Percentiles rank a stretch among this genome's conserved stretches.
Conservation (phyloP, 2,797 vertebrate genomes). For the Parauchenoglanis ngamensis region DNA sequence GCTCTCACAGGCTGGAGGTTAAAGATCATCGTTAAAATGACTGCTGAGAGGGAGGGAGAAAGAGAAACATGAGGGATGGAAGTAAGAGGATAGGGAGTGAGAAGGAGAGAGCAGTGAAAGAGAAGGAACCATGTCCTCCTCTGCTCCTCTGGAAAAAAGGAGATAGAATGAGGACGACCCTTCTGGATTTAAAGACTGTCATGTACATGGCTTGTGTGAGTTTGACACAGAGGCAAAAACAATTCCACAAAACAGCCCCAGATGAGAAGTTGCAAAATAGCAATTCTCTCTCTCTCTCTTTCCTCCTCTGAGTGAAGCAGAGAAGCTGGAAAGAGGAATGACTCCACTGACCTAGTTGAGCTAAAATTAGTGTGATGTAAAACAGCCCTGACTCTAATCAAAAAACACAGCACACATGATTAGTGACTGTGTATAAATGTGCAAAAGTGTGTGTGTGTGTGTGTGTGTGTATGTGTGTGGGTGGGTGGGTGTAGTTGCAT, state of each 20-base stretch:
- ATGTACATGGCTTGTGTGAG: constrained; percentile 48
- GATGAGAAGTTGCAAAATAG: constrained; percentile 54
- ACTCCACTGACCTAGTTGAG: constrained; percentile 59
- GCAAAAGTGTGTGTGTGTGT: background rate
- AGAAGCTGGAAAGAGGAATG: constrained; percentile 31
- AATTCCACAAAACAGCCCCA: constrained; percentile 52
- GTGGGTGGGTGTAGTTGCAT: background rate
- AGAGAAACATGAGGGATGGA: constrained; percentile 34
- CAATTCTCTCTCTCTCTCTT: constrained; percentile 16
- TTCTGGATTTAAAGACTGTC: constrained; percentile 52
- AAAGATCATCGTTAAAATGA: constrained; percentile 58
- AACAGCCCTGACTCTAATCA: constrained; percentile 45
- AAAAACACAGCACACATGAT: constrained; percentile 16
- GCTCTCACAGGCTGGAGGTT: constrained; percentile 52
- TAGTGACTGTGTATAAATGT: constrained; percentile 25
- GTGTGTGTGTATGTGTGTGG: constrained; percentile 22
- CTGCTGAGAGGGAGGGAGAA: constrained; percentile 46
- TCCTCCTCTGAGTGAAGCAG: constrained; percentile 5
- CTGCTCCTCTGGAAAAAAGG: constrained; percentile 2
- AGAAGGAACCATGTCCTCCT: background rate
- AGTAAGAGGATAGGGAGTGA: constrained; percentile 32
- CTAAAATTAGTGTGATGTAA: constrained; percentile 61
- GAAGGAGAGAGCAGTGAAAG: constrained; percentile 3
- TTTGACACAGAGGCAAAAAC: constrained; percentile 28
- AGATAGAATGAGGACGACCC: constrained; percentile 52